Evolutionary conservation across 2,888 invertebrate genomes (phyloP).

Genomic region (Rugalucina vietnamica): DNA sequence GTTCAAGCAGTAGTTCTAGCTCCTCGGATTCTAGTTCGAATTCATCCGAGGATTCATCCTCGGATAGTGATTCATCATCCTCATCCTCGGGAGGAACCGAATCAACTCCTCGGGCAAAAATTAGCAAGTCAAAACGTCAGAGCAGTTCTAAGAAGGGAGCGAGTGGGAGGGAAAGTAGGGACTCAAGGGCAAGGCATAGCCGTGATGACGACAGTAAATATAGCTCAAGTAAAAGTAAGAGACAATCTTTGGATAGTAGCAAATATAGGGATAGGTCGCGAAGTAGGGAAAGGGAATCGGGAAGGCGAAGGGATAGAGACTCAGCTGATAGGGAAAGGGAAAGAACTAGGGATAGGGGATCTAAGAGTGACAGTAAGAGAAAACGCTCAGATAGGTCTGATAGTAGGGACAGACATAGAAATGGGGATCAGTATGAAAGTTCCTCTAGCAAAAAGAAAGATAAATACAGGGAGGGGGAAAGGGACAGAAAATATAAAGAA

Average conservation of each 20-base stretch:
- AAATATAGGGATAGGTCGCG: conserved; percentile 24
- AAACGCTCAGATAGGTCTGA: conserved; percentile 36
- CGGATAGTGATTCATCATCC: conserved; percentile 6
- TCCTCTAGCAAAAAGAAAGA: conserved; percentile 40
- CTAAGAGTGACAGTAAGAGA: conserved; percentile 41
- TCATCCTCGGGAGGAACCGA: conserved; percentile 9
- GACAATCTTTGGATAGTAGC: background rate
- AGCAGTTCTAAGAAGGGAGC: conserved; percentile 10
- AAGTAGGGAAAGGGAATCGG: conserved; percentile 6
- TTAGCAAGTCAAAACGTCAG: conserved; percentile 37
- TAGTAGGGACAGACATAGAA: conserved; percentile 40
- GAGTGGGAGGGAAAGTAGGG: conserved; percentile 20
- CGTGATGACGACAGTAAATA: background rate
- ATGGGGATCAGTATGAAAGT: conserved; percentile 43
- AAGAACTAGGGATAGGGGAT: conserved; percentile 43
- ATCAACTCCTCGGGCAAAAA: conserved; percentile 1
- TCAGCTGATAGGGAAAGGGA: conserved; percentile 58
- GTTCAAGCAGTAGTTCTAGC: conserved; percentile 47
- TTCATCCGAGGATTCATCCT: conserved; percentile 33
- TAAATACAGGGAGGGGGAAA: conserved; percentile 47
- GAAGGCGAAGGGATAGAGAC: conserved; percentile 49
- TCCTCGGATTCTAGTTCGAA: conserved; percentile 46
- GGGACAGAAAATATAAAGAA: conserved; percentile 47
- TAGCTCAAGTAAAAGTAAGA: conserved; percentile 30
- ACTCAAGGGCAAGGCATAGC: background rate